phyloP scores from a whole-genome alignment of 2,113 vertebrate species.

The Phrynocephalus versicolor region DNA sequence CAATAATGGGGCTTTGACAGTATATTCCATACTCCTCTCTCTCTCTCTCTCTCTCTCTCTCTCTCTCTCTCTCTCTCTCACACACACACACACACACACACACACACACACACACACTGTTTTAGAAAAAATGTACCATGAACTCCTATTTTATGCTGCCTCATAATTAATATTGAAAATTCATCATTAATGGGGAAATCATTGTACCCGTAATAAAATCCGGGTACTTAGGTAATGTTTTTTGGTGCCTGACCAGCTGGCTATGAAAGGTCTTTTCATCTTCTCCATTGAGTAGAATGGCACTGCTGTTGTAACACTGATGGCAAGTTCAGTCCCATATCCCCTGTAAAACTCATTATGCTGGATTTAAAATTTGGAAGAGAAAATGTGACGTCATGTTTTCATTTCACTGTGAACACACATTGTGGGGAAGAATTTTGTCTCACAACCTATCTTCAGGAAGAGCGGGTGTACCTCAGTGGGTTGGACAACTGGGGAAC shows the following conservation, averaged over 20 bases:
- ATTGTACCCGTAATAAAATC: not conserved
- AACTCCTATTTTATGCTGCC: not conserved
- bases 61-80: too few species aligned
- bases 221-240: not conserved
- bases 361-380: not conserved
- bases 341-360: not conserved
- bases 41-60: too few species aligned
- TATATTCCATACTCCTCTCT: too few species aligned
- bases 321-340: not conserved
- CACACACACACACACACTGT: too few species aligned
- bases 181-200: not conserved
- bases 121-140: not conserved
- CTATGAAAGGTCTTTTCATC: not conserved
- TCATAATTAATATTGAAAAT: accelerated
- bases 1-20: not conserved
- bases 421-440: not conserved
- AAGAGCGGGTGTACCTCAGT: not conserved
- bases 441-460: not conserved
- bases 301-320: not conserved
- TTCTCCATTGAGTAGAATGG: not conserved
- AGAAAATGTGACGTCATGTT: not conserved
- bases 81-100: too few species aligned
- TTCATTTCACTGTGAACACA: not conserved
- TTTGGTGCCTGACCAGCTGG: not conserved
- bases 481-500: too few species aligned